These are phyloP conservation scores for Erythrocercus mccallii DNA, from an alignment of 2,113 vertebrate species.

Conservation along the genomic window DNA sequence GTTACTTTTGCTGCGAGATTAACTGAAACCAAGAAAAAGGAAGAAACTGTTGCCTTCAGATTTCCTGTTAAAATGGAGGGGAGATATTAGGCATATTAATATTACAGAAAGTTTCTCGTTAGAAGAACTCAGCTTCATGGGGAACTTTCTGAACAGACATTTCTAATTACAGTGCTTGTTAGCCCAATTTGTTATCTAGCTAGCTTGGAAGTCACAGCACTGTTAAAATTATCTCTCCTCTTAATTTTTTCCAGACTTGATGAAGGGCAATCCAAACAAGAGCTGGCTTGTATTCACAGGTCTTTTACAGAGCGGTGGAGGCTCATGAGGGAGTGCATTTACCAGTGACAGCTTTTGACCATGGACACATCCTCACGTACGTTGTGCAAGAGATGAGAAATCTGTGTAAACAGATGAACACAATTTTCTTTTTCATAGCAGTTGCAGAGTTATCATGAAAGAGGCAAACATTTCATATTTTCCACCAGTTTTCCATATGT, in stretches of 20 bases:
- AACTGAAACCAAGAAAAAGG: slow-evolving; percentile 41
- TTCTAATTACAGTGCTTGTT: slow-evolving; percentile 40
- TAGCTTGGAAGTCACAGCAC: slow-evolving; percentile 24
- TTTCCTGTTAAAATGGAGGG: neutral
- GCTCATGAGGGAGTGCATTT: neutral
- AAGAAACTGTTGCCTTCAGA: slow-evolving; percentile 1
- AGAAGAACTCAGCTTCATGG: neutral
- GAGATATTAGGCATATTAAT: slow-evolving; percentile 3
- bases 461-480: slow-evolving; percentile 25
- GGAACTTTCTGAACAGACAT: slow-evolving; percentile 34
- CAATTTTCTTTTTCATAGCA: slow-evolving; percentile 29
- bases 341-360: slow-evolving; percentile 25
- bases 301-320: slow-evolving; percentile 8
- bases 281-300: slow-evolving; percentile 30
- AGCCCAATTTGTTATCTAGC: slow-evolving; percentile 32
- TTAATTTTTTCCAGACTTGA: slow-evolving; percentile 33
- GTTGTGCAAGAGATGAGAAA: slow-evolving; percentile 37
- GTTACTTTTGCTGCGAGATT: slow-evolving; percentile 24
- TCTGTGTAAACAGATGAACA: slow-evolving; percentile 36
- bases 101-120: neutral
- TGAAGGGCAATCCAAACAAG: slow-evolving; percentile 27
- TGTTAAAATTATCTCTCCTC: slow-evolving; percentile 24
- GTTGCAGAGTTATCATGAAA: slow-evolving; percentile 8
- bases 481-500: slow-evolving; percentile 34
- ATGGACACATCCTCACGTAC: slow-evolving; percentile 1